Base-by-base conservation (phyloP, 2,113 vertebrate species). In the Probosciger aterrimus region DNA sequence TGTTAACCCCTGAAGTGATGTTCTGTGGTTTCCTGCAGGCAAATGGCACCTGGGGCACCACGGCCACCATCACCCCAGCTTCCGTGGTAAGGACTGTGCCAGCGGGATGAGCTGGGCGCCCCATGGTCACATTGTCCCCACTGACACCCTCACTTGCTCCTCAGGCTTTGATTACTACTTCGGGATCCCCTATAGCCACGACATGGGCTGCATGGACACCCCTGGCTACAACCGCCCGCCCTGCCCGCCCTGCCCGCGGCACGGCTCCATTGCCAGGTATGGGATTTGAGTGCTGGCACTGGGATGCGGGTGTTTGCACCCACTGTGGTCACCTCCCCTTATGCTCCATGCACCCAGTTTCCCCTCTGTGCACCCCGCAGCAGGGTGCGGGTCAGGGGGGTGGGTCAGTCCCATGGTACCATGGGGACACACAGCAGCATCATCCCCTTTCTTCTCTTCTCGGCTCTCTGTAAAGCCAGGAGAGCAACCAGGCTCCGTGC, bases 41-140 rank as follows among this genome's bases (percentile, higher is more conserved):
- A 99, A 99, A 95, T 99, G 99, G 99, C 99, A 99, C 93, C 98
- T 99, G 33, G 99, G 99, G 41, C 99, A 99, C 96, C 98, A 98
- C 2, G 98, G 98, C 53, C 96, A 7, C 15, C 98, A 99, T 77
- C 97, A 98, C 84, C 99, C 99, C 77, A 98, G 65, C 70, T 98
- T 98, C 84, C 99, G 99, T 25, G 99, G 99, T 99, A 98, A 98
- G 98, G 47, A 37, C 49, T 6, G 75, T 2, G 17, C 46, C 4
- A 5, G 47, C 0, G 0, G 77, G 39, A 8, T 0, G 1, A 59
- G n/a, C 50, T 0, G 6, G 7, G 65, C 11, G 9, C 10, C 67
- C 31, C 0, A 1, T 0, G 12, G 37, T 15, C 4, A 0, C 73
- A 46, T 10, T 1, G 7, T 7, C 50, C 85, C 50, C 1, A 0